These are phyloP conservation scores for fruit fly (Drosophila melanogaster) DNA, from an alignment of 1,140 invertebrate species.

Conservation along the genomic window Release_6_plus_ISO1_MT NC_004354.4:10804001-10804500, in stretches of 20 bases:
- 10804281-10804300: neutral
- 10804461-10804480: constrained; percentile 7
- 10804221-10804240: too few relatives aligned
- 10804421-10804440: constrained; percentile 17
- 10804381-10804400: constrained; percentile 10
- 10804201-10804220: too few relatives aligned
- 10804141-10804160: neutral
- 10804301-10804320: neutral
- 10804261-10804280: too few relatives aligned
- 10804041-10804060: constrained; percentile 9
- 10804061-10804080: constrained; percentile 5
- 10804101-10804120: neutral
- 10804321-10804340: neutral
- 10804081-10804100: constrained; percentile 24
- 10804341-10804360: constrained; percentile 28
- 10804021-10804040: constrained; percentile 15
- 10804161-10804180: neutral
- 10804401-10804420: constrained; percentile 20
- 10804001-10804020: neutral
- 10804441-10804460: constrained; percentile 39
- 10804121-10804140: neutral
- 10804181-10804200: too few relatives aligned
- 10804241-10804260: neutral
- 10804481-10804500: neutral
- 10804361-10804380: constrained; percentile 11